phyloP scores from a whole-genome alignment of 2,888 invertebrate species.

The Apomyelois bistriatella region DNA sequence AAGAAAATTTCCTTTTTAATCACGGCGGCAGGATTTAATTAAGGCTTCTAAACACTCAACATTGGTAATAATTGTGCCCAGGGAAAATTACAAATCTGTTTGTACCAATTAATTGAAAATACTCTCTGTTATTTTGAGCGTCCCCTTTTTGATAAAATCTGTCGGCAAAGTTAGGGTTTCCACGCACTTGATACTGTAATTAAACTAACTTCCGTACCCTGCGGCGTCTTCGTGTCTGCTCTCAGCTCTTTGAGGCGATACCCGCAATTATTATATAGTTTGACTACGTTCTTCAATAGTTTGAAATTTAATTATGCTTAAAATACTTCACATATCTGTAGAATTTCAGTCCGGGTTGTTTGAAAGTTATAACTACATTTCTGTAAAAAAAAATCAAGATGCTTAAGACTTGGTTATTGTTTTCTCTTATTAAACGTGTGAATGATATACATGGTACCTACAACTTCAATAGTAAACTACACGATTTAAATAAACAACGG shows the following conservation, averaged over 20 bases:
- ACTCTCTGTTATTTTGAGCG: conserved; percentile 29
- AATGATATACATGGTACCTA: too few relatives aligned
- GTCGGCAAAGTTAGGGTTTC: conserved; percentile 17
- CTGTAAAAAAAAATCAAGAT: too few relatives aligned
- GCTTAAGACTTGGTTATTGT: too few relatives aligned
- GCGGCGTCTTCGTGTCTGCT: conserved; percentile 4
- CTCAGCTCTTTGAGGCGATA: neutral
- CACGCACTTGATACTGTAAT: conserved; percentile 14
- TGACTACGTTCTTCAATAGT: neutral
- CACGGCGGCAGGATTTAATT: conserved; percentile 59
- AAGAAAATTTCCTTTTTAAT: conserved; percentile 51
- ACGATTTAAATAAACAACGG: too few relatives aligned
- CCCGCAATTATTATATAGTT: conserved; percentile 6
- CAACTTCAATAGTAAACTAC: too few relatives aligned
- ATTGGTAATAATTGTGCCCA: conserved; percentile 58
- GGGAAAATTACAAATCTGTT: conserved; percentile 50
- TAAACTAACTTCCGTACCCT: conserved; percentile 11
- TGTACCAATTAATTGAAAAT: conserved; percentile 49
- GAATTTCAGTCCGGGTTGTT: too few relatives aligned
- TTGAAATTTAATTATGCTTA: neutral
- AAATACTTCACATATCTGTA: too few relatives aligned
- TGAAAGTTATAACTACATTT: too few relatives aligned
- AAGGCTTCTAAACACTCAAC: conserved; percentile 60
- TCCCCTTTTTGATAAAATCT: conserved; percentile 17
- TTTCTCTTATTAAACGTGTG: too few relatives aligned